Conservation (phyloP, 2,888 invertebrate genomes). For the Drosophila maculinotata region DNA sequence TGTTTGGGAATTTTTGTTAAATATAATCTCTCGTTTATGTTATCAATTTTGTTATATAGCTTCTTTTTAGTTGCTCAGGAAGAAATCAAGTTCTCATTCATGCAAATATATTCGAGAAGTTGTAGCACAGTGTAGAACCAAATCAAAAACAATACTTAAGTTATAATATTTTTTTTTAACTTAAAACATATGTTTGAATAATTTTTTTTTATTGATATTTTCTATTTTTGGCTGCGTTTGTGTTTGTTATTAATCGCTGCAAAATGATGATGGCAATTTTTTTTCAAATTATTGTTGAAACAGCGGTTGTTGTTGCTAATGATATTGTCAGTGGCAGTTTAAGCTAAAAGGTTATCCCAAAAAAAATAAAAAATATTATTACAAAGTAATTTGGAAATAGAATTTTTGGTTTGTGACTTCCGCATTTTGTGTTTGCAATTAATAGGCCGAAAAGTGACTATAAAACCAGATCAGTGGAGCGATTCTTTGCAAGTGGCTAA, state of each 20-base stretch:
- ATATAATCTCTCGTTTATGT: background rate
- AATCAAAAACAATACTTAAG: background rate
- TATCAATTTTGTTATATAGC: background rate
- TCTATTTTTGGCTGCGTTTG: conserved; percentile 40
- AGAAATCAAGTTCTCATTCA: background rate
- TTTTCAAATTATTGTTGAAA: conserved; percentile 34
- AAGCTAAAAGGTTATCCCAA: no score
- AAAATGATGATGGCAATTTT: conserved; percentile 63
- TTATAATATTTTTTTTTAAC: conserved; percentile 4
- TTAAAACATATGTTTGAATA: conserved; percentile 27
- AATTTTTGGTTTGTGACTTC: conserved; percentile 31
- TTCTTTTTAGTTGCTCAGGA: background rate
- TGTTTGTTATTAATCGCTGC: conserved; percentile 63
- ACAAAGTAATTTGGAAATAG: conserved; percentile 41
- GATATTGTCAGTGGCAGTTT: conserved; percentile 68
- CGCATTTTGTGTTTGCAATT: conserved; percentile 43
- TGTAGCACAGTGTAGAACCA: background rate
- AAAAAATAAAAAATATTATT: conserved; percentile 40
- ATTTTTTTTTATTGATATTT: conserved; percentile 25
- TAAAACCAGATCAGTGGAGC: conserved; percentile 64
- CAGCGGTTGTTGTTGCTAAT: conserved; percentile 59
- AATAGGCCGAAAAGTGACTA: no score
- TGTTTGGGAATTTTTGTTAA: conserved; percentile 10
- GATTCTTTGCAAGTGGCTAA: background rate
- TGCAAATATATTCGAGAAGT: background rate